Base-by-base conservation (phyloP, 2,797 vertebrate genomes). In the Anas bernieri region DNA sequence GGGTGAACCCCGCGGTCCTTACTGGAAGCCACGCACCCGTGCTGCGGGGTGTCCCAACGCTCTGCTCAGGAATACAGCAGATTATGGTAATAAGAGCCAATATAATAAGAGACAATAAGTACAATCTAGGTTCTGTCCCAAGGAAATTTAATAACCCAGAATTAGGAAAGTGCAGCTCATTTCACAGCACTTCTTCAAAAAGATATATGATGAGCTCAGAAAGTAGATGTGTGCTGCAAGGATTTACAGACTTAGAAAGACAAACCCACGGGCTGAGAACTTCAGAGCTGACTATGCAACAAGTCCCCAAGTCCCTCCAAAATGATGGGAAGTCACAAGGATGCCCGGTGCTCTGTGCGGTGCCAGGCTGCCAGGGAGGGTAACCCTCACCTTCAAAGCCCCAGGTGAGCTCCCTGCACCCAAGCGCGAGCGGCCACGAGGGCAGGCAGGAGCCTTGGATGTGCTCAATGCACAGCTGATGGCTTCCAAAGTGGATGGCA, bases 71-170 rank as follows among this genome's bases (percentile, higher is more conserved):
- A 84, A 22, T 15, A 39, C 0, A 61, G 25, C 9, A 52, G 52
- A 68, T 22, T 50, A 68, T 1, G 9, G 75, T 28, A 77, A 43
- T 41, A 70, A 83, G 41, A 61, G 17, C 59, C 4, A 86, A 43
- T 43, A 3, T 25, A 77, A 43, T 41, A 70, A 83, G 41, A 61
- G 17, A 55, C 4, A 86, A 43, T 43, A 3, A 22, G 30, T 6
- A 66, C 7, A 89, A 67, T 67, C 86, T 22, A 45, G 55, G 43
- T 59, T 79, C 52, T 79, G 21, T 54, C 85, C 67, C 7, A 28
- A 86, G 79, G 50, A 88, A 88, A 86, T 88, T 26, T n/a, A 90
- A 81, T 79, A 94, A 94, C 26, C 39, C 41, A 66, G 33, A 79
- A 90, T 82, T 74, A 72, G 37, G 50, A 22, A 86, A 92, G 37